These are phyloP conservation scores for Eupeodes corollae DNA, from an alignment of 1,140 invertebrate genomes.

Conservation along the genomic window DNA sequence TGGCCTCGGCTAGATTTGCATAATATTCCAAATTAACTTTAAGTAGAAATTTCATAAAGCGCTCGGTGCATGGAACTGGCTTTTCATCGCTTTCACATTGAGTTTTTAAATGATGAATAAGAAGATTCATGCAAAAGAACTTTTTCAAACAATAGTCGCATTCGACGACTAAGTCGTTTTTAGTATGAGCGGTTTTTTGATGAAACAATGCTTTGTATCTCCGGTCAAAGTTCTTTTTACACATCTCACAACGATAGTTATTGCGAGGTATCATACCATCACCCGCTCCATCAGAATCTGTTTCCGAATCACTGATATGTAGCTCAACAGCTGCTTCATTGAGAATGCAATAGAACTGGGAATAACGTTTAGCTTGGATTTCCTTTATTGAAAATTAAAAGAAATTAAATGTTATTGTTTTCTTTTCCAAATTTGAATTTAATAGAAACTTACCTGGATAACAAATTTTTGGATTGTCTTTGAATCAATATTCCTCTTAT, in stretches of 20 bases:
- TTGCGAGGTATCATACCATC: neutral
- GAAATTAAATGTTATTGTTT: too few relatives aligned
- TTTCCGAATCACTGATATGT: too few relatives aligned
- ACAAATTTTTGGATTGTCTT: too few relatives aligned
- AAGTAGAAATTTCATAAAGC: neutral
- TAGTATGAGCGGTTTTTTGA: neutral
- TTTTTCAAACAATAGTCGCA: neutral
- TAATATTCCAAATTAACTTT: neutral
- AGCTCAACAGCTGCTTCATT: too few relatives aligned
- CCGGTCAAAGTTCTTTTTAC: slow-evolving; percentile 29
- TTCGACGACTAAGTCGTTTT: neutral
- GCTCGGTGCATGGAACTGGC: neutral
- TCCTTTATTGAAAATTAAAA: too few relatives aligned
- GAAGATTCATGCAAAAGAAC: neutral
- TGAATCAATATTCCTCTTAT: too few relatives aligned
- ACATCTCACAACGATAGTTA: slow-evolving; percentile 26
- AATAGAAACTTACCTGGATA: too few relatives aligned
- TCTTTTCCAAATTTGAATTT: too few relatives aligned
- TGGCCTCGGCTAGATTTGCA: neutral
- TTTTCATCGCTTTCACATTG: slow-evolving; percentile 1
- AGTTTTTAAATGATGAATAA: neutral
- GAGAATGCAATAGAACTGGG: too few relatives aligned
- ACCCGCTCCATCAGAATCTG: too few relatives aligned
- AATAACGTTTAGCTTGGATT: too few relatives aligned
- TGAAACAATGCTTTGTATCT: slow-evolving; percentile 1